phyloP scores from a whole-genome alignment of 2,113 vertebrate genomes.

The Ploceus nigricollis region DNA sequence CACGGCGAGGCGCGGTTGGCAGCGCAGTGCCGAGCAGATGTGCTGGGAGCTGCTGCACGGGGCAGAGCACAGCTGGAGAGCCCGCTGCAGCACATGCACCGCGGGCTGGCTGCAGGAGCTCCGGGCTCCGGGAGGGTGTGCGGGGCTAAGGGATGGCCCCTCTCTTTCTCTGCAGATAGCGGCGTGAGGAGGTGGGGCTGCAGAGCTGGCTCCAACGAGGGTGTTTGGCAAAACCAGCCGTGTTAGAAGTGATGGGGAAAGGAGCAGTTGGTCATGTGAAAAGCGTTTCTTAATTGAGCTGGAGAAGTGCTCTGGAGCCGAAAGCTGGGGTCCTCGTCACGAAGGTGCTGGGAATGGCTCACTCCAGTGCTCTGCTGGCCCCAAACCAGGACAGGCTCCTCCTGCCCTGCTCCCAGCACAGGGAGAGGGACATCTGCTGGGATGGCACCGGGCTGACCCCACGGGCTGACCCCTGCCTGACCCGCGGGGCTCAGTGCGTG shows the following conservation, averaged over 20 bases:
- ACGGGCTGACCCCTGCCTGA: fast-evolving
- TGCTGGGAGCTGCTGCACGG: not conserved
- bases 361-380: fast-evolving
- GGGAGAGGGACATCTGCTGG: fast-evolving
- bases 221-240: not conserved
- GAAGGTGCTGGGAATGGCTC: not conserved
- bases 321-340: not conserved
- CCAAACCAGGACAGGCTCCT: fast-evolving
- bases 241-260: not conserved
- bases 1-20: not conserved
- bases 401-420: fast-evolving
- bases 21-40: not conserved
- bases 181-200: not conserved
- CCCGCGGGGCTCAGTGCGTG: fast-evolving
- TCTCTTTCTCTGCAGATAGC: fast-evolving
- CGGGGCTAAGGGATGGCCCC: not conserved
- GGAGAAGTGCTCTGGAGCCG: fast-evolving
- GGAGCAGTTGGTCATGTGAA: not conserved
- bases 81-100: not conserved
- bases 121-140: too few relatives aligned
- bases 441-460: fast-evolving
- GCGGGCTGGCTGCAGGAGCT: too few relatives aligned
- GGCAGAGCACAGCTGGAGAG: not conserved
- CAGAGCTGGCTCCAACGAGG: fast-evolving
- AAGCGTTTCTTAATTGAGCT: not conserved